phyloP scores from a whole-genome alignment of 2,888 invertebrate genomes.

The Antheraea assamensis region DNA sequence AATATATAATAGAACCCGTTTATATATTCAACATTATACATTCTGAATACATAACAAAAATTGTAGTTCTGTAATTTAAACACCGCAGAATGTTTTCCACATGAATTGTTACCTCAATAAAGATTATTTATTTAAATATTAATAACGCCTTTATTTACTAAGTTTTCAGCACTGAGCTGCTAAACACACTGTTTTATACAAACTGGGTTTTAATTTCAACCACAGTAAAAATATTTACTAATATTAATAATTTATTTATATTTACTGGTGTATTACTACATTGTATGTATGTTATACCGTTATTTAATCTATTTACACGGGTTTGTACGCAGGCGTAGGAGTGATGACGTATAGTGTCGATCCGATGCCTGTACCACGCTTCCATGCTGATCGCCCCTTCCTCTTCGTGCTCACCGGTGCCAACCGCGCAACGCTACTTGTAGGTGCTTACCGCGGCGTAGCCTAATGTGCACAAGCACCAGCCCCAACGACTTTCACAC shows the following conservation, averaged over 20 bases:
- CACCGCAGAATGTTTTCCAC: too few relatives aligned
- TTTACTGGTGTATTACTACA: not conserved
- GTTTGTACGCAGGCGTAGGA: constrained; percentile 66
- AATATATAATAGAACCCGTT: too few relatives aligned
- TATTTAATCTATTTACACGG: constrained; percentile 25
- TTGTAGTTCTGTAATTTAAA: too few relatives aligned
- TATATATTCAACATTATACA: too few relatives aligned
- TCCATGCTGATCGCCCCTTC: constrained; percentile 72
- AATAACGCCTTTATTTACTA: too few relatives aligned
- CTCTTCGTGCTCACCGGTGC: constrained; percentile 56
- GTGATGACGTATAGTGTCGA: constrained; percentile 64
- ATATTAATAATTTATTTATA: constrained; percentile 21
- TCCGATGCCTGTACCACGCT: constrained; percentile 41
- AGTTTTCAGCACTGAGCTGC: too few relatives aligned
- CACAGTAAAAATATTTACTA: too few relatives aligned
- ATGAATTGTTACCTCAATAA: too few relatives aligned
- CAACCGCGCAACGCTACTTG: constrained; percentile 52
- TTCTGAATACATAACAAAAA: too few relatives aligned
- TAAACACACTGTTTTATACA: too few relatives aligned
- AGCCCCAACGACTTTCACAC: not conserved
- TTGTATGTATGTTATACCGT: constrained; percentile 1
- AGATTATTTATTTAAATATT: too few relatives aligned
- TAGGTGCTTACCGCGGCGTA: constrained; percentile 54
- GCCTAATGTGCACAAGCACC: constrained; percentile 13
- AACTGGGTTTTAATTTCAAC: too few relatives aligned